These are phyloP conservation scores for Leptobrachium ailaonicum DNA, from an alignment of 2,113 vertebrate species.

Conservation along the genomic window DNA sequence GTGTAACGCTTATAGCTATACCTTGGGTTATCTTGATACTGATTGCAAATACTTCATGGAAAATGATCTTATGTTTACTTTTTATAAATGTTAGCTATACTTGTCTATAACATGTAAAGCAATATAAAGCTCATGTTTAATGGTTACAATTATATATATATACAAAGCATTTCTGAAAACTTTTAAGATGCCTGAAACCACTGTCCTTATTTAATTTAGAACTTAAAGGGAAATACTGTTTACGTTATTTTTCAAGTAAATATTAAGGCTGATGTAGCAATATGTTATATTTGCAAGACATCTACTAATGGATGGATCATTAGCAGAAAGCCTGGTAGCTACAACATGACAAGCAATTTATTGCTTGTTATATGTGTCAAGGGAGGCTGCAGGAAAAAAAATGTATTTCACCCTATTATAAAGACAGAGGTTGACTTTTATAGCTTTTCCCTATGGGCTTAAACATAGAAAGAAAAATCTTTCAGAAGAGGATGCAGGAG, in stretches of 20 bases:
- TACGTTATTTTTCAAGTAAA: slow-evolving; percentile 36
- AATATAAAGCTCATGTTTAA: slow-evolving; percentile 46
- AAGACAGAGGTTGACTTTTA: slow-evolving; percentile 12
- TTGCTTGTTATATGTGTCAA: slow-evolving; percentile 62
- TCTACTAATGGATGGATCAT: slow-evolving; percentile 75
- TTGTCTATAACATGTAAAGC: slow-evolving; percentile 41
- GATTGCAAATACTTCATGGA: slow-evolving; percentile 13
- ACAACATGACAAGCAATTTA: slow-evolving; percentile 68
- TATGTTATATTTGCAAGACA: slow-evolving; percentile 63
- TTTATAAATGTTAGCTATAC: slow-evolving; percentile 22
- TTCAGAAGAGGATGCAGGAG: slow-evolving; percentile 27
- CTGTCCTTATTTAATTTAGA: slow-evolving; percentile 22
- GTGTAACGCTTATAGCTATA: background rate
- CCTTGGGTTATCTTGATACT: background rate
- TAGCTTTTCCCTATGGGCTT: slow-evolving; percentile 41
- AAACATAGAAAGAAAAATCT: slow-evolving; percentile 29
- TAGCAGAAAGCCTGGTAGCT: slow-evolving; percentile 67
- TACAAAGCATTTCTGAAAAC: slow-evolving; percentile 50
- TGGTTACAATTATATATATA: slow-evolving; percentile 45
- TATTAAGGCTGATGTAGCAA: slow-evolving; percentile 55
- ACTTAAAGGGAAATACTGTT: background rate
- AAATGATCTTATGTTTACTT: slow-evolving; percentile 35
- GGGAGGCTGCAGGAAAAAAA: slow-evolving; percentile 52
- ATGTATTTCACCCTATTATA: slow-evolving; percentile 39
- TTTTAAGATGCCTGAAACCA: slow-evolving; percentile 24